These are phyloP conservation scores for Serripes groenlandicus DNA, from an alignment of 2,888 invertebrate species.

Conservation along the genomic window DNA sequence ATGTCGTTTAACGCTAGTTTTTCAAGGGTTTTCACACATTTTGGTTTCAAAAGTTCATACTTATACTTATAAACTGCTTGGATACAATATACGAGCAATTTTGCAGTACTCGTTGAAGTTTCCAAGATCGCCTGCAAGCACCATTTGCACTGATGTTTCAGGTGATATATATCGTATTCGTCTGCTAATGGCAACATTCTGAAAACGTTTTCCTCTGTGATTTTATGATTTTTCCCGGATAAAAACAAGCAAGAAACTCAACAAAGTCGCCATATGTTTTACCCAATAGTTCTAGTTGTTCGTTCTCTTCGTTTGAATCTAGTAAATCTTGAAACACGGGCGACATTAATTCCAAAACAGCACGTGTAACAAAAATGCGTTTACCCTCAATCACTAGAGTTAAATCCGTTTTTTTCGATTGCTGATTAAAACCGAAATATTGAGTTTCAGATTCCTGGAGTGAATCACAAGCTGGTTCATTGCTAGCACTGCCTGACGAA, in stretches of 20 bases:
- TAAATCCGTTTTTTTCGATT: conserved; percentile 9
- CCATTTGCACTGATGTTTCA: not conserved
- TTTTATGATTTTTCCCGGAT: conserved; percentile 1
- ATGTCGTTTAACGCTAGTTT: not conserved
- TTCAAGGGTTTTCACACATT: not conserved
- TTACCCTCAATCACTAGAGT: not conserved
- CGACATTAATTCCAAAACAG: not conserved
- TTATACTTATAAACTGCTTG: not conserved
- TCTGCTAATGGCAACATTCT: conserved; percentile 6
- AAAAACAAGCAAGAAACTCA: conserved; percentile 8
- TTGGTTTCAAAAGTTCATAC: not conserved
- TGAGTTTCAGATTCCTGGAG: too few relatives aligned
- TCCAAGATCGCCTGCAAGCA: not conserved
- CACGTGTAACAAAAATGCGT: not conserved
- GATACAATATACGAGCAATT: not conserved
- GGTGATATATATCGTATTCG: not conserved
- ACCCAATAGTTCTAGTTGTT: not conserved
- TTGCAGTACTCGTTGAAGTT: not conserved
- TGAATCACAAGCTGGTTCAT: too few relatives aligned
- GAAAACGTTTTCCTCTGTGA: conserved; percentile 5
- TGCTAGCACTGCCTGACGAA: too few relatives aligned
- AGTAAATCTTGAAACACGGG: not conserved
- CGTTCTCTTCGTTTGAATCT: not conserved
- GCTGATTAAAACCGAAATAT: conserved; percentile 6
- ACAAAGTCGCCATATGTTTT: conserved; percentile 10